Evolutionary conservation across 2,888 invertebrate species (phyloP), one percentile per base, ranked within the genome.

Genomic region (Tetanocera ferruginea): DNA sequence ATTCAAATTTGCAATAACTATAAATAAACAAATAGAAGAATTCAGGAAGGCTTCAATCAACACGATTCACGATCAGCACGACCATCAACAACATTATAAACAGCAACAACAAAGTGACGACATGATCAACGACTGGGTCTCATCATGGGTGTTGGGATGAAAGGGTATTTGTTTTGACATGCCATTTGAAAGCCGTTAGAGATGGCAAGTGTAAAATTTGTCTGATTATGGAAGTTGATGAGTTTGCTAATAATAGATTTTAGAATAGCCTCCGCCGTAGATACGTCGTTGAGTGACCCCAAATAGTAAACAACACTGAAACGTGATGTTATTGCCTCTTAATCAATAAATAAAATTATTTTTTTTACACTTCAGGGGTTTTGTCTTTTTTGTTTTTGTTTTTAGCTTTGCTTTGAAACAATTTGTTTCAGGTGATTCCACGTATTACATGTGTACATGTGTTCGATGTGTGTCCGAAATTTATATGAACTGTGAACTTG

Each of bases 11-110:
- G 49, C 57, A 74, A 52, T 19, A 73, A 14, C 73, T 66, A 64
- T 64, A 76, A 28, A 73, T 64, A 51, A 60, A 77, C 57, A 78
- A 57, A 74, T 71, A 69, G 64, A 64, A 76, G 25, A 69, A 49
- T 69, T 51, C 69, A 69, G 69, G 69, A 69, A 69, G 69, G 69
- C 69, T 51, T 51, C 51, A 51, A 69, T 51, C 49, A 69, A 51
- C 69, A 69, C 69, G 69, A 69, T 51, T 69, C 69, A 69, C 69
- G 69, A 69, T 28, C 14, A 17, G 25, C 69, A 69, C 51, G 69
- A 69, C 34, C 25, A 49, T 69, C 25, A 51, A 19, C 25, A 51
- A 19, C 69, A 49, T 19, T 19, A 66, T 19, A 8, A 66, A 66
- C 34, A 66, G 9, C n/a, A 66, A n/a, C 34, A 66, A 4, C 11